Evolutionary conservation across 1,140 invertebrate species (phyloP), one percentile per base, ranked within the genome.

Genomic region (Neodiprion virginianus): DNA sequence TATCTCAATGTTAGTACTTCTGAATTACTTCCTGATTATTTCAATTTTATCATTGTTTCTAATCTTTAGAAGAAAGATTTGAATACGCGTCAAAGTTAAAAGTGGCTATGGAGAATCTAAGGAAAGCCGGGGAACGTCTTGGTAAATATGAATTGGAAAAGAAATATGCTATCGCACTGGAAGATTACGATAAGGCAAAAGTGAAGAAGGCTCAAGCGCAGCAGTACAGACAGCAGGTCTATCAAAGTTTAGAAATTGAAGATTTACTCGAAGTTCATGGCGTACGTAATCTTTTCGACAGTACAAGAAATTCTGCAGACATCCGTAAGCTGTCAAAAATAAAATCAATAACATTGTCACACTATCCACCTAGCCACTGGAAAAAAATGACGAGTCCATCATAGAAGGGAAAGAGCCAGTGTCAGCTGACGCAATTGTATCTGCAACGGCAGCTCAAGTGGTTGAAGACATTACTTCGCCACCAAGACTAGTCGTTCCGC

Each of bases 71-170:
- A 81, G 95, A 97, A 88, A 90, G 95, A 81, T 98, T 97, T 87
- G 96, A 97, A 83, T 97, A 96, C 88, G 96, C 96, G 0, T 94
- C 96, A 67, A 96, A 96, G 79, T 85, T 98, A 4, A 98, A 98
- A 86, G 90, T 93, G 11, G 94, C 96, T 1, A 96, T 97, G 88
- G 91, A 93, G 69, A 94, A 95, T 61, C 83, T 98, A 10, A 90
- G 95, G 21, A 93, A 93, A 74, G 96, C 95, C 1, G 97, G 97
- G 0, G 96, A 98, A 87, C 92, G 95, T 71, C 89, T 98, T 5
- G 96, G 96, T 0, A 95, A 97, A 78, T 96, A 96, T 88, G 93
- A 97, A 77, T 89, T 98, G 53, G 95, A 97, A 79, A 99, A 99
- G 82, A 90, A 95, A 48, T 95, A 96, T 73, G 97, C 97, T 0